Conservation (phyloP, 2,797 vertebrate species). For the Hydrophis major region DNA sequence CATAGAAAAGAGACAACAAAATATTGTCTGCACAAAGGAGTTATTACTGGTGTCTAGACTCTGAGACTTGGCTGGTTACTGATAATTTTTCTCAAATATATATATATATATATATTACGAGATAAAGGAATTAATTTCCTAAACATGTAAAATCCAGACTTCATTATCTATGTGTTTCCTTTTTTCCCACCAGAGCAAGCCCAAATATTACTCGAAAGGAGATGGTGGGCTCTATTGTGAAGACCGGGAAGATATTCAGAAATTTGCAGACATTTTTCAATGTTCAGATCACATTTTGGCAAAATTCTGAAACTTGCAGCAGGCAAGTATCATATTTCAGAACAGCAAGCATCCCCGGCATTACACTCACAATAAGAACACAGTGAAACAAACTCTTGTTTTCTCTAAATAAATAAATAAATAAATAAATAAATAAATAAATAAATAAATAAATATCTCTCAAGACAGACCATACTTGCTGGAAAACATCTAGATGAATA, state of each 20-base stretch:
- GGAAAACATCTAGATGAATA: background rate
- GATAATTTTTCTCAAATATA: slow-evolving; percentile 41
- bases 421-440: no score
- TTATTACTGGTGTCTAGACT: slow-evolving; percentile 49
- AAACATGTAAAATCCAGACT: slow-evolving; percentile 44
- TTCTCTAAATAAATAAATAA: background rate
- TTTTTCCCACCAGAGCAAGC: slow-evolving; percentile 41
- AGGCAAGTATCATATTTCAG: background rate
- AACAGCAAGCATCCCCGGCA: background rate
- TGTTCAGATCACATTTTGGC: slow-evolving; percentile 1
- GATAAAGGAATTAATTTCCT: slow-evolving; percentile 62
- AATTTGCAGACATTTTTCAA: slow-evolving; percentile 21
- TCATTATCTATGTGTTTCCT: slow-evolving; percentile 36
- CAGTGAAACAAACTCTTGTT: background rate
- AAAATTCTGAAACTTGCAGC: background rate
- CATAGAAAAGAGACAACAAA: slow-evolving; percentile 41
- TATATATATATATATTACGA: slow-evolving; percentile 16
- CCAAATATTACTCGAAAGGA: slow-evolving; percentile 29
- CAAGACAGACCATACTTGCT: background rate
- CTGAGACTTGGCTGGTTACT: slow-evolving; percentile 31
- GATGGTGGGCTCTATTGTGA: slow-evolving; percentile 25
- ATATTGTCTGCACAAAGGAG: slow-evolving; percentile 18
- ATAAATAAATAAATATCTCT: background rate
- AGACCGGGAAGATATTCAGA: background rate
- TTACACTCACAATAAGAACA: background rate